phyloP scores from a whole-genome alignment of 2,797 vertebrate species.

The Karalla daura region DNA sequence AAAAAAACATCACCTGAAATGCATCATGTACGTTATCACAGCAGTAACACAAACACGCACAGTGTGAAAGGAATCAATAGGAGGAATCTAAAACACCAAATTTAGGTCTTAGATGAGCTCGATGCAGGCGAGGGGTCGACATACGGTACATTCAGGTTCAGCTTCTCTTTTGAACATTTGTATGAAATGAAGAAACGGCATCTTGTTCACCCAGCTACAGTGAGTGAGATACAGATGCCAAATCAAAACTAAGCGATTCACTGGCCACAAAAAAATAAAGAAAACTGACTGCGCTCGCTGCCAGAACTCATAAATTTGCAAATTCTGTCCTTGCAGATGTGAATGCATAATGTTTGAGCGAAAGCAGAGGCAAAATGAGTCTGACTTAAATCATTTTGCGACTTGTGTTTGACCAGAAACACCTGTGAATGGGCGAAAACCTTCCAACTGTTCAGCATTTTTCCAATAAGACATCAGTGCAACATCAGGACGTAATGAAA shows the following conservation, averaged over 20 bases:
- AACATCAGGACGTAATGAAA: neutral
- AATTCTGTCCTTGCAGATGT: neutral
- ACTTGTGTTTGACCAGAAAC: neutral
- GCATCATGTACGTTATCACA: constrained; percentile 36
- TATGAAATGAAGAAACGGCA: constrained; percentile 15
- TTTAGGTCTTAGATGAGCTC: constrained; percentile 33
- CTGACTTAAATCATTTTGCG: neutral
- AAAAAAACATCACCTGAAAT: constrained; percentile 52
- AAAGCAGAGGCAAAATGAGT: neutral
- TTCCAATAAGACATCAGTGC: neutral
- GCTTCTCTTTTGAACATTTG: constrained; percentile 7
- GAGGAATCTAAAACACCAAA: constrained; percentile 47
- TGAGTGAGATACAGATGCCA: constrained; percentile 24
- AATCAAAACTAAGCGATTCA: constrained; percentile 19
- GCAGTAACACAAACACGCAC: constrained; percentile 45
- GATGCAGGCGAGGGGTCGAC: constrained; percentile 11
- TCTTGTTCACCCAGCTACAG: constrained; percentile 10
- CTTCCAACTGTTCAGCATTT: neutral
- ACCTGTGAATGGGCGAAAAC: neutral
- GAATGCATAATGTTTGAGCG: constrained; percentile 4
- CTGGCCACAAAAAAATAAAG: too few species aligned
- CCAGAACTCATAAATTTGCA: constrained; percentile 5
- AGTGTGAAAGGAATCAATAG: constrained; percentile 57
- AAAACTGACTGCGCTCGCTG: constrained; percentile 19
- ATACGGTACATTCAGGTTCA: constrained; percentile 15